Base-by-base conservation (phyloP, 2,113 vertebrate species). In the Steatornis caripensis region DNA sequence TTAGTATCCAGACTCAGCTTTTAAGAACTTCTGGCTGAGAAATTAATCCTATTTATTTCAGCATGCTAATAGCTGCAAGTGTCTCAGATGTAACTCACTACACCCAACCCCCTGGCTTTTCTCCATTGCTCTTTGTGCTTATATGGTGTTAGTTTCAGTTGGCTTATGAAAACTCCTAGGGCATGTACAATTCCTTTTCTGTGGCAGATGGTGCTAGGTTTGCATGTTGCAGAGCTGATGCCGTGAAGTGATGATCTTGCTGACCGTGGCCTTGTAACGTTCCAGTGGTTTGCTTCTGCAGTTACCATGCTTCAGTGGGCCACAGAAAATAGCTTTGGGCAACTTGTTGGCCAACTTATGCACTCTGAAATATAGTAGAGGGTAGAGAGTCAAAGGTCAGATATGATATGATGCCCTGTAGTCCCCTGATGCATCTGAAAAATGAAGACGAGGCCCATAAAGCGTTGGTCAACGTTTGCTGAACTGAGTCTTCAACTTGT, bases 241-340 rank as follows among this genome's bases (percentile, higher is more conserved):
- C 18, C 70, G 58, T 6, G 30, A 70, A 85, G 32, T 11, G 14
- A 80, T n/a, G 49, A 11, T 36, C 15, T 45, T 64, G 18, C 29
- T 15, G 6, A 71, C 10, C 0, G 0, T 30, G 20, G 37, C 41
- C 46, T 48, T 3, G 1, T 26, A 29, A 26, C 0, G 1, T 70
- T 75, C 60, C 51, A 51, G 37, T 43, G 11, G 5, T 15, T 48
- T 43, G 6, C 36, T 81, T 61, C 29, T 64, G 36, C 36, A 48
- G 21, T 6, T 39, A 51, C 14, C 0, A 0, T 15, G 34, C 43
- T 90, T 90, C 70, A 71, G 3, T 4, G 14, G 69, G 29, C 15
- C 68, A 58, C 5, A 54, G 43, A 46, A 88, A 92, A 76, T 23
- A 58, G 39, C 39, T 75, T 39, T 70, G 65, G 60, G n/a, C 15